A percentile compares a stretch with the other conserved stretches of the same genome.
Conservation (phyloP, 1,140 invertebrate genomes). For the Oppia nitens region DNA sequence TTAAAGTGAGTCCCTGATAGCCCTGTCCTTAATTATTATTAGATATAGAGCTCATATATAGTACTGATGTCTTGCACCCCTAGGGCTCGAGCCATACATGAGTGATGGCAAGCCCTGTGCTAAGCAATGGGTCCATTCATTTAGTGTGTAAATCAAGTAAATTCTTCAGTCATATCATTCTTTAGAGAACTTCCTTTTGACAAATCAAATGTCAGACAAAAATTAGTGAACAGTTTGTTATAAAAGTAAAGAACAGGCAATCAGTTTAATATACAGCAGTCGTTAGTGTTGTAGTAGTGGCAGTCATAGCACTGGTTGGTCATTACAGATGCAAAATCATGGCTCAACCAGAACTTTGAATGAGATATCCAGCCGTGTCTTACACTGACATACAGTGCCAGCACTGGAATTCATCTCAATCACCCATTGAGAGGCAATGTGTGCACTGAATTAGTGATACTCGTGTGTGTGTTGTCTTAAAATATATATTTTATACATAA, state of each 20-base stretch:
- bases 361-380: not conserved
- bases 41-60: too few relatives aligned
- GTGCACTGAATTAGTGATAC: too few relatives aligned
- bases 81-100: not conserved
- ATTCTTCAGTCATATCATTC: not conserved
- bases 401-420: not conserved
- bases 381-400: not conserved
- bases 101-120: too few relatives aligned
- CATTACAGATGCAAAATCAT: not conserved
- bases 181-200: not conserved
- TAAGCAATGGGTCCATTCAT: not conserved
- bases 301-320: not conserved
- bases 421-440: not conserved
- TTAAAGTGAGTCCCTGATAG: too few relatives aligned
- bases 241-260: too few relatives aligned
- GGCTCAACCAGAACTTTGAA: not conserved
- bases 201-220: not conserved
- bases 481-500: too few relatives aligned
- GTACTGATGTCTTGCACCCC: not conserved
- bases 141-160: not conserved
- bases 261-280: too few relatives aligned
- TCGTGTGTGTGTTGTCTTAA: not conserved
- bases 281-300: too few relatives aligned
- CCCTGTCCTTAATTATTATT: too few relatives aligned
- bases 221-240: not conserved